Base-by-base conservation (phyloP, 2,113 vertebrate genomes). In the Antennarius striatus region DNA sequence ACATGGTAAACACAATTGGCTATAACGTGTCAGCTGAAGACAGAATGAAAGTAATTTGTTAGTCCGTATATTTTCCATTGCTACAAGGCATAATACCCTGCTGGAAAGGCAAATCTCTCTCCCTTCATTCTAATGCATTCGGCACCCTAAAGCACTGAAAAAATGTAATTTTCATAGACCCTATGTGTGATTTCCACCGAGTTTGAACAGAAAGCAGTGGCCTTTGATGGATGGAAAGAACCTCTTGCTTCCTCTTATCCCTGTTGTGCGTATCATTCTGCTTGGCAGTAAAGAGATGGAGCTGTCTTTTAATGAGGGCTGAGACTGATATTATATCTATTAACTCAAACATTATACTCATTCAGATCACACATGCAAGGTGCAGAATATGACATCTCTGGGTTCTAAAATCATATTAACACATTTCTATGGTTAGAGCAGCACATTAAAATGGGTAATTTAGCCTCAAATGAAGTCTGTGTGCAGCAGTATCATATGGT, bases 291-390 rank as follows among this genome's bases (percentile, higher is more conserved):
- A 67, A 51, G 56, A 68, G 62, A 84, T 68, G 60, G 54, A 75
- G 67, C 56, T 67, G 61, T 68, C 55, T 70, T 77, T 80, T 75
- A 85, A 85, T 75, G 78, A 82, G 80, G 80, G 51, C 29, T 0
- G 60, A 72, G 63, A 78, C 60, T 76, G 75, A 89, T 88, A 82
- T 79, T 67, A 79, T 85, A 71, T 82, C 75, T 76, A 82, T 82
- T 80, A 82, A 83, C 80, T 66, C 60, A 51, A 74, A 57, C 59
- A 84, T 86, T 75, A 80, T 49, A 59, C 58, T 79, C 70, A 55
- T 60, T 74, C 72, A 77, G 43, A 79, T 72, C 69, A 66, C 72
- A 76, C 59, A 65, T 75, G 62, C 5, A 59, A 77, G 73, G 74
- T 78, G 73, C 69, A 83, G 83, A 63, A 70, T 64, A 72, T 79